A percentile compares a stretch with the other conserved stretches of the same genome.
Conservation (phyloP, 1,140 invertebrate genomes). For the Achatina immaculata region DNA sequence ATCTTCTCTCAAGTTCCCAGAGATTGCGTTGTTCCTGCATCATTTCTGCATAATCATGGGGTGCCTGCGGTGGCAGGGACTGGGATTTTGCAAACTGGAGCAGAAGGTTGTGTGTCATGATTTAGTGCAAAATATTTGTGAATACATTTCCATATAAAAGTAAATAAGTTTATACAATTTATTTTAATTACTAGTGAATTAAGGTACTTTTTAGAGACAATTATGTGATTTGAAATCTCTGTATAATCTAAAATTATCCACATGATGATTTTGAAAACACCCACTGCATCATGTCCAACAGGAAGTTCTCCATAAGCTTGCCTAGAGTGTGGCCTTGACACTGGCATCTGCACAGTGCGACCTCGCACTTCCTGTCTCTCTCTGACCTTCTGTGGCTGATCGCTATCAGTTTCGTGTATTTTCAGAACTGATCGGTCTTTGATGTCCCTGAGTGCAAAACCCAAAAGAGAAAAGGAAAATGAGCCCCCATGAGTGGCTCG, state of each 20-base stretch:
- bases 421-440: conserved; percentile 67
- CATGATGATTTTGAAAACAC: too few species aligned
- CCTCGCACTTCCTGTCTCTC: conserved; percentile 58
- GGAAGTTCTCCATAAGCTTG: conserved; percentile 8
- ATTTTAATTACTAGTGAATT: too few species aligned
- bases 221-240: too few species aligned
- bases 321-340: background rate
- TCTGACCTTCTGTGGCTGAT: conserved; percentile 58
- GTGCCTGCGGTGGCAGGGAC: conserved; percentile 52
- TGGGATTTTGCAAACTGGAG: conserved; percentile 56
- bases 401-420: conserved; percentile 65
- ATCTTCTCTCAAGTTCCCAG: conserved; percentile 51
- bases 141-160: too few species aligned
- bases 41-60: conserved; percentile 45
- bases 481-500: too few species aligned
- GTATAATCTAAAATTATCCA: too few species aligned
- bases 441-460: conserved; percentile 60
- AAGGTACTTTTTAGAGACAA: too few species aligned
- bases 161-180: too few species aligned
- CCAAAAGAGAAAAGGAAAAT: too few species aligned
- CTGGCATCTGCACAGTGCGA: conserved; percentile 48
- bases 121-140: too few species aligned
- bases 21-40: conserved; percentile 45
- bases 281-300: background rate
- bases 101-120: background rate